Percentiles rank a stretch among this genome's conserved stretches.
These are phyloP conservation scores for Tupaia tana DNA, from an alignment of 2,113 vertebrate genomes.

Conservation along the genomic window DNA sequence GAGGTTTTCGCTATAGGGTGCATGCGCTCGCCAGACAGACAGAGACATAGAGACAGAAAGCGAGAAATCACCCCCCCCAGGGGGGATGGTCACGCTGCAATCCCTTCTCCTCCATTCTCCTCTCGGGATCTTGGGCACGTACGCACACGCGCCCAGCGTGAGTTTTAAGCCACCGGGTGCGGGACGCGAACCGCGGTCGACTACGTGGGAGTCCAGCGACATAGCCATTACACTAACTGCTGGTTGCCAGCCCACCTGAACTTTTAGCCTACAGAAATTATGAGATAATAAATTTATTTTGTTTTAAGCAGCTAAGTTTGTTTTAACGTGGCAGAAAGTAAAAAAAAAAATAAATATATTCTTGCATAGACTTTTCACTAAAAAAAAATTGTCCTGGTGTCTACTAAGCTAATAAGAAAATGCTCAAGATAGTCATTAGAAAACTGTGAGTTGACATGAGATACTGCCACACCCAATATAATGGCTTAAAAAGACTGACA, in stretches of 20 bases:
- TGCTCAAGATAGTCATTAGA: not conserved
- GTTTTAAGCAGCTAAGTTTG: not conserved
- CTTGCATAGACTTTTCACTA: not conserved
- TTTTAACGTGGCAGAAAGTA: not conserved
- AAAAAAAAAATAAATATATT: not conserved
- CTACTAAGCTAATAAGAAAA: not conserved
- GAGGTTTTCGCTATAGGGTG: no score
- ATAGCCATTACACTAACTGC: no score
- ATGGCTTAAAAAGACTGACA: not conserved
- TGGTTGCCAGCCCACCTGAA: not conserved
- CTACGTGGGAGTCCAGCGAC: no score
- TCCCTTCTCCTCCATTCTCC: no score
- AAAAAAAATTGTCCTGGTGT: not conserved
- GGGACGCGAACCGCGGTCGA: no score
- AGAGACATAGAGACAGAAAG: no score
- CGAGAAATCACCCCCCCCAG: no score
- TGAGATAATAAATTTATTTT: not conserved
- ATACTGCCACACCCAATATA: not conserved
- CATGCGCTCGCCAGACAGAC: no score
- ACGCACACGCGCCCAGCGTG: no score
- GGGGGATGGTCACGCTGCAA: no score
- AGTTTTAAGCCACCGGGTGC: no score
- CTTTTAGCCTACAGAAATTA: not conserved
- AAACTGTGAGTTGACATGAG: slow-evolving; percentile 29
- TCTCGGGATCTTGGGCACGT: no score